These are phyloP conservation scores for Hetaerina americana DNA, from an alignment of 1,140 invertebrate species.

Conservation along the genomic window DNA sequence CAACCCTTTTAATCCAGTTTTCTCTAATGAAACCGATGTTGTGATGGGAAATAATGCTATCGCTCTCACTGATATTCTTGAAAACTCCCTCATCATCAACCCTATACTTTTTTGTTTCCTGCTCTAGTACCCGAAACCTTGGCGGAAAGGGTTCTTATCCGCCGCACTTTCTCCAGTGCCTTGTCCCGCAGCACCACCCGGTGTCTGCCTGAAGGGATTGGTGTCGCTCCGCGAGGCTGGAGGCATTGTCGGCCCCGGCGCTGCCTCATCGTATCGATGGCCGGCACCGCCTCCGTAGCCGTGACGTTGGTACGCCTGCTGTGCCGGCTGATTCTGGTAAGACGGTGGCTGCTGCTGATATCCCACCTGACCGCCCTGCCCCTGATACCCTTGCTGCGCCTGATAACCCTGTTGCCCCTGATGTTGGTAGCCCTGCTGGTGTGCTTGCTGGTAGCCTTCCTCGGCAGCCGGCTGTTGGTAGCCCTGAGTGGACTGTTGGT, in stretches of 20 bases:
- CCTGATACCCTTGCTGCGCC: conserved; percentile 22
- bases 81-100: no score
- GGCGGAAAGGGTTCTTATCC: conserved; percentile 36
- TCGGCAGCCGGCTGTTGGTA: background rate
- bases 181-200: no score
- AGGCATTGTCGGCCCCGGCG: conserved; percentile 16
- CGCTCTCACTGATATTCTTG: no score
- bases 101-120: no score
- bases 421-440: conserved; percentile 23
- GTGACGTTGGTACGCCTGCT: conserved; percentile 21
- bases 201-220: conserved; percentile 41
- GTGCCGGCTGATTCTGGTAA: conserved; percentile 12
- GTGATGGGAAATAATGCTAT: no score
- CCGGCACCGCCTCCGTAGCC: conserved; percentile 16
- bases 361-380: conserved; percentile 16
- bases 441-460: conserved; percentile 19
- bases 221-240: conserved; percentile 26
- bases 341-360: conserved; percentile 13
- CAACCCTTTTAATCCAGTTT: no score
- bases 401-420: conserved; percentile 23
- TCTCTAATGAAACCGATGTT: no score
- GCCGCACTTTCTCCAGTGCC: conserved; percentile 15
- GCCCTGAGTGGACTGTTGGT: conserved; percentile 3
- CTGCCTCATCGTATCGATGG: conserved; percentile 22
- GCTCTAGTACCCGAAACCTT: conserved; percentile 22